Evolutionary conservation across 1,140 invertebrate species (phyloP), one percentile per base, ranked within the genome.

Genomic region (Scylla paramamosain): DNA sequence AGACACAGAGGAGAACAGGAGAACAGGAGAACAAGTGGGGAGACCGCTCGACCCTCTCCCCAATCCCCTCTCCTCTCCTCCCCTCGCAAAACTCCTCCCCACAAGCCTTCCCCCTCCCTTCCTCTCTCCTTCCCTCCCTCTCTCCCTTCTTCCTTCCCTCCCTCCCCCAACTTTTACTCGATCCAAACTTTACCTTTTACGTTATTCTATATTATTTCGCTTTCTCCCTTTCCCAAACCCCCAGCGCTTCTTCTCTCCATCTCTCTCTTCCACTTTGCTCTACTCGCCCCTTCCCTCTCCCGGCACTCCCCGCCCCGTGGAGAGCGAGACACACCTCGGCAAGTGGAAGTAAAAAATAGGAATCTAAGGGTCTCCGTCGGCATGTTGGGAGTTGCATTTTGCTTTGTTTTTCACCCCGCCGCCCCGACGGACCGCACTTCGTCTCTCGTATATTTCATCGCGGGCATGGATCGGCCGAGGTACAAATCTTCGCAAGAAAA

Each of bases 121-220:
- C 90, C 14, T 52, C n/a, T 59, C 84, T 29, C 32, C 84, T 28
- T 29, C 32, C 14, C 39, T 77, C 32, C 8, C 59, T 52, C 29
- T 20, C 48, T 29, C 28, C 67, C 52, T 2, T 52, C 84, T 16
- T n/a, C 84, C 25, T 29, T 25, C 90, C 48, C 46, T 25, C 31
- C 52, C 67, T 48, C 14, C 90, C 28, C 32, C 46, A 91, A 91
- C 52, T 91, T 91, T 67, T 77, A 77, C 67, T 77, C 52, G 90
- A 20, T 77, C 29, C 25, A 91, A 89, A 91, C 32, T 91, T 91
- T 91, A 59, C 59, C 89, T 91, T 91, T 91, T 91, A 52, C 31
- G 89, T 91, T 91, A 91, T 91, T 59, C 89, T 59, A 91, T 91
- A 91, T 91, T 59, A 91, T 91, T 91, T 91, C 59, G 89, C 89